Evolutionary conservation across 1,140 invertebrate species (phyloP).

Genomic region (Onthophagus taurus): DNA sequence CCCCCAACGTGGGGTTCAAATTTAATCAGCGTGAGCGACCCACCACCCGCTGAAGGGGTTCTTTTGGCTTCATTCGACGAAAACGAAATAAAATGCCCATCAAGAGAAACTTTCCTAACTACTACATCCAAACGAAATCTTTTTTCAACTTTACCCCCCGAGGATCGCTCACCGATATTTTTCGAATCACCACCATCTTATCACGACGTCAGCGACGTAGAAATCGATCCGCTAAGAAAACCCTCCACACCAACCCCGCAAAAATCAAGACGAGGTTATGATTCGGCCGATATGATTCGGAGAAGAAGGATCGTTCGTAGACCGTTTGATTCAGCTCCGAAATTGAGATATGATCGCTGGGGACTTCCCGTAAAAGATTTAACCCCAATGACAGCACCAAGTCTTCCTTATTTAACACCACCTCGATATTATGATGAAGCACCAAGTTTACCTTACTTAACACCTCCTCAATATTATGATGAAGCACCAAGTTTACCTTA

Average conservation of each 20-base stretch:
- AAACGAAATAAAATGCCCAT: background rate
- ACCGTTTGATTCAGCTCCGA: background rate
- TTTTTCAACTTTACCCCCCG: background rate
- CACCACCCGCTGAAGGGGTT: slow-evolving; percentile 5
- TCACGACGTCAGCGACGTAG: background rate
- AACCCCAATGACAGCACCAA: slow-evolving; percentile 3
- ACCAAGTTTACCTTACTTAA: slow-evolving; percentile 5
- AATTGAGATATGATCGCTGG: background rate
- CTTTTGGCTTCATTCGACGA: background rate
- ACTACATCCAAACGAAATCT: background rate
- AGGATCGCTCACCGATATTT: background rate
- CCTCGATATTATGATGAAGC: background rate
- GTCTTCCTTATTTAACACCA: slow-evolving; percentile 13
- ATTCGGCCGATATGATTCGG: background rate
- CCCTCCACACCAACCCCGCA: background rate
- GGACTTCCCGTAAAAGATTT: background rate
- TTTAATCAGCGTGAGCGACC: slow-evolving; percentile 25
- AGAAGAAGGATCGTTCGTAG: background rate
- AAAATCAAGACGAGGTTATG: background rate
- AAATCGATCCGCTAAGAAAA: background rate
- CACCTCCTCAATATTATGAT: slow-evolving; percentile 2
- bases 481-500: slow-evolving; percentile 2
- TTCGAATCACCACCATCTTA: background rate
- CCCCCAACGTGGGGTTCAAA: slow-evolving; percentile 35
- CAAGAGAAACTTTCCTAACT: background rate